phyloP scores from a whole-genome alignment of 2,888 invertebrate genomes.

The Lasioglossum morio region DNA sequence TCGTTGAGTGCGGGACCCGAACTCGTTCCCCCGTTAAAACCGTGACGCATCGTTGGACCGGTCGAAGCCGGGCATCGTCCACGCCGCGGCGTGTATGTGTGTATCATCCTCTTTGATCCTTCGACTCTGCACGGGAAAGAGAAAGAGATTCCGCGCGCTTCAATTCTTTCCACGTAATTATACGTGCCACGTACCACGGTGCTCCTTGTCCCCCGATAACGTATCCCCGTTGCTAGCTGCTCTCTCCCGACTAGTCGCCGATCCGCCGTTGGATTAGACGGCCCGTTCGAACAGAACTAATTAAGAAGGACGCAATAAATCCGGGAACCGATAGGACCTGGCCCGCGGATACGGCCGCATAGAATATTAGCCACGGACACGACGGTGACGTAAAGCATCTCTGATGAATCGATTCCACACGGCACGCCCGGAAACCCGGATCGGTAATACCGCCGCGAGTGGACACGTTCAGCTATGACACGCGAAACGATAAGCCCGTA shows the following conservation, averaged over 20 bases:
- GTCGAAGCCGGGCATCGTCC: constrained; percentile 62
- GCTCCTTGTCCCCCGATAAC: constrained; percentile 45
- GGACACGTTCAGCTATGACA: constrained; percentile 16
- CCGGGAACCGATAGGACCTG: constrained; percentile 23
- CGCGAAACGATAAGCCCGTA: constrained; percentile 37
- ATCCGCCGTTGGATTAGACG: constrained; percentile 1
- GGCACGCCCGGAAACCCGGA: constrained; percentile 35
- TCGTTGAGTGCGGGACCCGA: constrained; percentile 62
- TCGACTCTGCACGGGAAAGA: constrained; percentile 54
- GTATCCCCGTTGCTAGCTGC: constrained; percentile 32
- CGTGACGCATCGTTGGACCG: constrained; percentile 76
- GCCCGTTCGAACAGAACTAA: constrained; percentile 47
- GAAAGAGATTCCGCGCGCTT: constrained; percentile 20
- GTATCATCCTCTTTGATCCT: constrained; percentile 67
- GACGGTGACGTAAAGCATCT: constrained; percentile 43
- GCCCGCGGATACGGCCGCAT: neutral
- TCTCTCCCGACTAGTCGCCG: constrained; percentile 8
- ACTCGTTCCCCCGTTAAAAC: constrained; percentile 75
- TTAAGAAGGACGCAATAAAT: constrained; percentile 64
- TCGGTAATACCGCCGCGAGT: constrained; percentile 51
- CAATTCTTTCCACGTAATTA: constrained; percentile 71
- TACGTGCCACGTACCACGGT: constrained; percentile 44
- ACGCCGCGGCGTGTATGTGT: constrained; percentile 31
- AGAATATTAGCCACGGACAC: constrained; percentile 24
- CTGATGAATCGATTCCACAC: constrained; percentile 62